Evolutionary conservation across 2,797 vertebrate species (phyloP), one percentile per base, ranked within the genome.

Genomic region (Hipposideros larvatus): DNA sequence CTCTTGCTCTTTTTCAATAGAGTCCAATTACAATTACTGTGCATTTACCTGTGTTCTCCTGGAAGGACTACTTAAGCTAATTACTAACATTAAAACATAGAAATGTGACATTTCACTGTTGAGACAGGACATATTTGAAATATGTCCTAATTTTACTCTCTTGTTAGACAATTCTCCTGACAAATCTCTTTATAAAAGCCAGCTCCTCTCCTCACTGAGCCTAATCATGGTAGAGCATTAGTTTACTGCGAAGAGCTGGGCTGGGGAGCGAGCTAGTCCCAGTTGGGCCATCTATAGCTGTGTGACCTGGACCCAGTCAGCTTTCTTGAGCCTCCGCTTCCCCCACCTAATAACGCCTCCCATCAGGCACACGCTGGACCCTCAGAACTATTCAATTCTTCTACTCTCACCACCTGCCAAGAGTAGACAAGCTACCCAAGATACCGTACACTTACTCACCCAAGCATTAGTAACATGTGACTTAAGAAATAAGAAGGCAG

Each of bases 31-130:
- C 93, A 97, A 93, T 96, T 77, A 86, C 96, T 92, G 71, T 88
- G 96, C 82, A 96, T 94, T 97, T 93, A 95, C 96, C 96, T 97
- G 48, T 95, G 97, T 92, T 91, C 82, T 84, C 93, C 55, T 94
- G 68, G 34, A 97, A 96, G 74, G 73, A 88, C 92, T 61, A 89
- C 84, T 94, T 95, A 88, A 84, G 82, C 82, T 71, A 95, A 87
- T 92, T 95, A 95, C 63, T 92, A 92, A 95, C 57, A 84, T 89
- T 85, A 94, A 93, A 96, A 96, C 88, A 90, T 5, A 91, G 63
- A 97, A 94, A 95, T 87, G 74, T 66, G 83, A 92, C 90, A 80
- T 96, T 95, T 94, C 94, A 79, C 82, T 94, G 82, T 83, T 88
- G 90, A 97, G 87, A 91, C 95, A 65, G 79, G 90, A 94, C 48